phyloP scores from a whole-genome alignment of 2,113 vertebrate genomes.

The Myotis brandtii region DNA sequence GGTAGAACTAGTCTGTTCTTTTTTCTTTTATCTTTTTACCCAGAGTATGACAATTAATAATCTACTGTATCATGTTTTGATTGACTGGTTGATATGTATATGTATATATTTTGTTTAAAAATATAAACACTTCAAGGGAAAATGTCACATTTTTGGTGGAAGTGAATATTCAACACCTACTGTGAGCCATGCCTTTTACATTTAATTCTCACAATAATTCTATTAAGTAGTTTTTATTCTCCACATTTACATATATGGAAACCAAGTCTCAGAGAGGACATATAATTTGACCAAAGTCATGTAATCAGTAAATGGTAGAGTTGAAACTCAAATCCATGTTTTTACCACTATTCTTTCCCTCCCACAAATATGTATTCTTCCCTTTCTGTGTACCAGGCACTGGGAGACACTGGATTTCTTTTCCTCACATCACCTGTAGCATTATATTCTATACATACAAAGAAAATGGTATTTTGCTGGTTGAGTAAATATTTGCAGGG shows the following conservation, averaged over 20 bases:
- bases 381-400: not conserved
- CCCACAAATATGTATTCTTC: not conserved
- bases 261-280: not conserved
- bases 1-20: not conserved
- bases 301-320: not conserved
- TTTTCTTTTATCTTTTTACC: constrained; percentile 24
- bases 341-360: not conserved
- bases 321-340: not conserved
- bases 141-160: not conserved
- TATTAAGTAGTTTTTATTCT: constrained; percentile 1
- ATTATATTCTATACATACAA: not conserved
- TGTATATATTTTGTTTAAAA: not conserved
- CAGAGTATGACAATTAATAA: not conserved
- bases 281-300: not conserved
- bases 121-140: not conserved
- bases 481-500: not conserved
- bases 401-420: not conserved
- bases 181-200: not conserved
- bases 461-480: not conserved
- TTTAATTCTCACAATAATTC: not conserved
- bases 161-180: not conserved
- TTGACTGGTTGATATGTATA: not conserved
- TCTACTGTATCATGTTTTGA: not conserved
- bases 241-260: not conserved
- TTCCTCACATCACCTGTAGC: not conserved